Evolutionary conservation across 2,888 invertebrate species (phyloP).

Genomic region (Minunthozetes semirufus): DNA sequence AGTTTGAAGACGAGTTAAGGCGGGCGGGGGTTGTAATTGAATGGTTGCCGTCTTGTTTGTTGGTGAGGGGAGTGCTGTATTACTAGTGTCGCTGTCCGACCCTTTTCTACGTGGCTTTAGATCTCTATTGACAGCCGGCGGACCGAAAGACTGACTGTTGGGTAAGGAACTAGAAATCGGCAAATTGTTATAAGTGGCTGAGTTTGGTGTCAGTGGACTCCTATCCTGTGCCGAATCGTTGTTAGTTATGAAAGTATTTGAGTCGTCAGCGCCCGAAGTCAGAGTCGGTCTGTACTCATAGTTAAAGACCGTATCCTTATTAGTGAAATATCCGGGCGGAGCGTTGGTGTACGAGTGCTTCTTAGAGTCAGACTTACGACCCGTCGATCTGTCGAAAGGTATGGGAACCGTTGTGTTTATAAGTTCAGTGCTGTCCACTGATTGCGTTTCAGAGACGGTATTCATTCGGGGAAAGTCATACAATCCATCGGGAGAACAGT

Average conservation of each 20-base stretch:
- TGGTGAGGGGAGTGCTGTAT: conserved; percentile 26
- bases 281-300: conserved; percentile 52
- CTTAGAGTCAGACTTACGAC: neutral
- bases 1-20: conserved; percentile 29
- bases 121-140: conserved; percentile 72
- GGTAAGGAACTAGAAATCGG: conserved; percentile 43
- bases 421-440: conserved; percentile 1
- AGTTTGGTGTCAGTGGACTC: conserved; percentile 33
- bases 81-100: conserved; percentile 37
- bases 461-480: conserved; percentile 61
- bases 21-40: conserved; percentile 42
- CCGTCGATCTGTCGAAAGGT: conserved; percentile 8
- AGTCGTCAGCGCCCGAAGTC: conserved; percentile 37
- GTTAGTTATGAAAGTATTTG: neutral
- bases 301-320: conserved; percentile 55
- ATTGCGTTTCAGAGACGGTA: neutral
- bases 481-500: conserved; percentile 51
- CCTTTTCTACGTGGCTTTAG: conserved; percentile 64
- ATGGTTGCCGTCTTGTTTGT: conserved; percentile 40
- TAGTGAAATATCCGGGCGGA: conserved; percentile 52
- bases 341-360: conserved; percentile 59
- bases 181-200: conserved; percentile 53
- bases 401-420: conserved; percentile 25
- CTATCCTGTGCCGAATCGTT: conserved; percentile 5
- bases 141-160: conserved; percentile 47